Evolutionary conservation across 2,888 invertebrate species (phyloP), one percentile per base, ranked within the genome.

Genomic region (Drosophila formosana): DNA sequence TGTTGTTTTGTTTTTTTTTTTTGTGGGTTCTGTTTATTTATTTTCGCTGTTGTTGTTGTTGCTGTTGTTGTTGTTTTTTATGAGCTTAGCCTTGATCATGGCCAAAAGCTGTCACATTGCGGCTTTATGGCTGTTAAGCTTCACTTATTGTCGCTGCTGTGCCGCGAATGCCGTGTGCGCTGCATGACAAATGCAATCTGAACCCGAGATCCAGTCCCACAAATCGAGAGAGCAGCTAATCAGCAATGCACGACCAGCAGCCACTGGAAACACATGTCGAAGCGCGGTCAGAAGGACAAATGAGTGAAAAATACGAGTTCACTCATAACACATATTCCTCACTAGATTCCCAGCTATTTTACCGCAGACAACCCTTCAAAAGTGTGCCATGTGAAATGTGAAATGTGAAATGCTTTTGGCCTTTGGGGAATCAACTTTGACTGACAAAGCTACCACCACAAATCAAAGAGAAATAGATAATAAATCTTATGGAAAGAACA

Each of bases 51-150:
- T 56, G 26, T 57, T 57, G 32, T 46, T 56, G 26, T 30, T 34
- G 25, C 34, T n/a, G n/a, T 43, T 26, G 26, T 43, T 26, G 26
- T 45, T 30, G 9, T 58, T 45, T 63, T 62, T 62, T 55, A 68
- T 60, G 63, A 56, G 63, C 66, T 79, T 75, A 68, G 87, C 81
- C 78, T 80, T 77, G 87, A 67, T 73, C 83, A 63, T 68, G 65
- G 70, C 74, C 76, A 64, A 66, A 78, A 64, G 67, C 57, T 64
- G 76, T 66, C 80, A 69, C 61, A 80, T 57, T 55, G 74, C 63
- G 75, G 55, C 66, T 76, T 75, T 75, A 75, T 76, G 63, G 57
- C 72, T 49, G 39, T 41, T 65, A 45, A 69, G 65, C 45, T 45
- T 50, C 9, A 58, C 49, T 64, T 64, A 25, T 49, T 66, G 39